Evolutionary conservation across 2,113 vertebrate genomes (phyloP), one percentile per base, ranked within the genome.

Genomic region (Heliornis fulica): DNA sequence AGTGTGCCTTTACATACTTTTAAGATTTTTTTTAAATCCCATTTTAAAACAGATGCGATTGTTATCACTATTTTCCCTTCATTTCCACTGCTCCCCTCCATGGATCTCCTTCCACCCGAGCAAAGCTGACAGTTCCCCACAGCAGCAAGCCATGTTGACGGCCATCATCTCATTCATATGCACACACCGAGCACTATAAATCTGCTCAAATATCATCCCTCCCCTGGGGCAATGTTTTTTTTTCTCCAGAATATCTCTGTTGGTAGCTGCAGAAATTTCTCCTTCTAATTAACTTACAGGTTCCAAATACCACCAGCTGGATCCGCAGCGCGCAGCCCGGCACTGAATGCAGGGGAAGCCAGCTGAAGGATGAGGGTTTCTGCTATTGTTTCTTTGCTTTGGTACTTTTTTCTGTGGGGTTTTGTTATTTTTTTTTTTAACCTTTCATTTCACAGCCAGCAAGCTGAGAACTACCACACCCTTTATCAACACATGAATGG

Each of bases 161-260:
- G 91, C 77, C 86, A 87, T 90, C 79, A 68, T 90, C 95, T 97
- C 95, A 96, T 96, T 93, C 91, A 91, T 90, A 96, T 93, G 94
- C 90, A 88, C 90, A 96, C 77, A 90, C 76, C 83, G 92, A 93
- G 84, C 83, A 86, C 89, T 60, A 95, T 81, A 95, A 92, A 94
- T 96, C 91, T 93, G 91, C 91, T 89, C 95, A 97, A 97, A 97
- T 97, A 96, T 93, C 94, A 97, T 95, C 70, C 89, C 92, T 96
- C 92, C 93, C 94, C 94, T 0, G 54, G 90, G 94, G 96, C 93
- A 95, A 70, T 87, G 90, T 31, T 95, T 95, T 95, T 95, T 54
- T 63, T 85, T 26, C 51, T 48, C 53, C 56, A 95, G 90, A 96
- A 96, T 88, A 96, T 94, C 94, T 88, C 89, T 53, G 63, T 72